Evolutionary conservation across 2,797 vertebrate genomes (phyloP).

Genomic region (Gallinago nigripennis): DNA sequence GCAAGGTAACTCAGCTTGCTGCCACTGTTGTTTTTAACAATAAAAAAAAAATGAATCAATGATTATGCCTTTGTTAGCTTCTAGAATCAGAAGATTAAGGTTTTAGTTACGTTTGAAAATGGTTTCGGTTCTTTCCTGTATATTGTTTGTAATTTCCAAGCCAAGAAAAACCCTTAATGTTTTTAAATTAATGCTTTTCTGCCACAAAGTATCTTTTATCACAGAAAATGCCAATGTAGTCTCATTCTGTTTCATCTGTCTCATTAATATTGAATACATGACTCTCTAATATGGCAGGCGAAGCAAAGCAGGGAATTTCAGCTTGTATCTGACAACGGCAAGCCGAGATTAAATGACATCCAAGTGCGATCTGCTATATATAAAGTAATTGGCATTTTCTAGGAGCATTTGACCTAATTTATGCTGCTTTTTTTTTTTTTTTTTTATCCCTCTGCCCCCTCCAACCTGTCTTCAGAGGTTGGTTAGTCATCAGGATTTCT

Average conservation of each 20-base stretch:
- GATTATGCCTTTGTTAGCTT: neutral
- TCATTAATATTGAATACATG: slow-evolving; percentile 54
- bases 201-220: slow-evolving; percentile 9
- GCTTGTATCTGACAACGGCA: slow-evolving; percentile 39
- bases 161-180: neutral
- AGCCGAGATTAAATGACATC: slow-evolving; percentile 25
- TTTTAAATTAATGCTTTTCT: neutral
- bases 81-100: neutral
- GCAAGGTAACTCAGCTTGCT: neutral
- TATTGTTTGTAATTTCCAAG: neutral
- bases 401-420: slow-evolving; percentile 41
- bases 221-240: neutral
- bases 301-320: slow-evolving; percentile 25
- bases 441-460: neutral
- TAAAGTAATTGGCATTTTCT: slow-evolving; percentile 48
- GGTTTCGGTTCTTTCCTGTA: neutral
- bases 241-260: slow-evolving; percentile 39
- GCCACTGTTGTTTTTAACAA: neutral
- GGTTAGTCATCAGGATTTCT: neutral
- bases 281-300: neutral
- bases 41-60: neutral
- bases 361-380: neutral
- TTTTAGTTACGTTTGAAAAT: neutral
- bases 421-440: neutral
- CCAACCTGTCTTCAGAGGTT: neutral